phyloP scores from a whole-genome alignment of 2,888 invertebrate genomes.

The Selenia dentaria region DNA sequence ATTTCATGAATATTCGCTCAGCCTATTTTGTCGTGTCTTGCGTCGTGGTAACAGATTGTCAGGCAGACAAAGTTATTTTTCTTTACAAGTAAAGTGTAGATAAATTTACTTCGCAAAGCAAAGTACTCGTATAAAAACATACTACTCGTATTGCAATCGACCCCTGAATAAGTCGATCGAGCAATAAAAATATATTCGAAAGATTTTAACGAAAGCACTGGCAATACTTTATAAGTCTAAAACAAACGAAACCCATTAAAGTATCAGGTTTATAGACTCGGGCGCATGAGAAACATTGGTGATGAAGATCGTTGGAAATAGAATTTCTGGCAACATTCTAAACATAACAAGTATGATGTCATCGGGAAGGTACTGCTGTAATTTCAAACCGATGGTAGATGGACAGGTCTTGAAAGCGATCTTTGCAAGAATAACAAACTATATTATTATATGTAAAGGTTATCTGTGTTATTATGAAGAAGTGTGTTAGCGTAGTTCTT shows the following conservation, averaged over 20 bases:
- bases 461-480: background rate
- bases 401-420: conserved; percentile 3
- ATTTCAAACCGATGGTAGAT: conserved; percentile 1
- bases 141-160: no score
- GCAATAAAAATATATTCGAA: no score
- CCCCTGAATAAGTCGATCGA: no score
- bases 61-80: no score
- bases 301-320: conserved; percentile 9
- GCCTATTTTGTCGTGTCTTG: no score
- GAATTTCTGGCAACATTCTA: conserved; percentile 4
- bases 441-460: background rate
- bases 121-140: no score
- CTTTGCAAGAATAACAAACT: background rate
- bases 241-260: conserved; percentile 31
- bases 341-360: conserved; percentile 6
- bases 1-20: no score
- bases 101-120: no score
- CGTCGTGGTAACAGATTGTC: no score
- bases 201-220: no score
- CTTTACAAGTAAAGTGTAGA: no score
- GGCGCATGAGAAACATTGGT: conserved; percentile 1
- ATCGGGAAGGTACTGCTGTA: conserved; percentile 3
- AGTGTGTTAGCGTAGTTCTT: no score
- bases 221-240: conserved; percentile 12
- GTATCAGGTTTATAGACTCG: conserved; percentile 21